A percentile compares a stretch with the other conserved stretches of the same genome.
These are phyloP conservation scores for Epirrhoe tristata DNA, from an alignment of 2,888 invertebrate species.

Conservation along the genomic window DNA sequence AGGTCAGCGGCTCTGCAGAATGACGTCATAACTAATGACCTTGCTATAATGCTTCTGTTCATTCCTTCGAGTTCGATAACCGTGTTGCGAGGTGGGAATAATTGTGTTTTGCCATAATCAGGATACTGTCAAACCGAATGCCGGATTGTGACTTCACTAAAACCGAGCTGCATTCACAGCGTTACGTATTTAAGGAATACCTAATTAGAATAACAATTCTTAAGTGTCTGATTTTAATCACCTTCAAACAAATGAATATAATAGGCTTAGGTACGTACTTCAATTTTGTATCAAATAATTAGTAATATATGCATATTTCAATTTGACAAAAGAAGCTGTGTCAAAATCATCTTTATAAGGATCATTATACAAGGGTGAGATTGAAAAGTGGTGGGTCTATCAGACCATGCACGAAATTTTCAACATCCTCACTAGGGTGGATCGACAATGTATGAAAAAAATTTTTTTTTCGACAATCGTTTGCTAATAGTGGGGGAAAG, in stretches of 20 bases:
- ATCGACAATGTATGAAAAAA: too few relatives aligned
- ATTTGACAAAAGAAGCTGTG: too few relatives aligned
- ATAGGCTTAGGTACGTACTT: too few relatives aligned
- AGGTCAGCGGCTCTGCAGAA: conserved; percentile 66
- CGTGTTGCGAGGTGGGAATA: conserved; percentile 71
- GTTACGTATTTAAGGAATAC: background rate
- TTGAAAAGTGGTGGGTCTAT: background rate
- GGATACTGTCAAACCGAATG: conserved; percentile 4
- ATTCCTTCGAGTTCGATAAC: conserved; percentile 68
- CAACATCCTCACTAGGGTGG: too few relatives aligned
- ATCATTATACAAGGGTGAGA: too few relatives aligned
- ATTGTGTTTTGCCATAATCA: conserved; percentile 68
- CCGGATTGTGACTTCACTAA: background rate
- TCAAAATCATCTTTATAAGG: too few relatives aligned
- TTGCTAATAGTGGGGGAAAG: too few relatives aligned
- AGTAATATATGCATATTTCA: too few relatives aligned
- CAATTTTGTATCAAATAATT: too few relatives aligned
- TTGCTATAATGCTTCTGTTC: conserved; percentile 60
- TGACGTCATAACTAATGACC: conserved; percentile 72
- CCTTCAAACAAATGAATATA: too few relatives aligned
- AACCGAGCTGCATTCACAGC: background rate
- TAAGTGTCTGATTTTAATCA: too few relatives aligned
- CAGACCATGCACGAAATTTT: background rate
- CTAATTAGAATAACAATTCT: background rate
- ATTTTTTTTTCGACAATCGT: too few relatives aligned